Base-by-base conservation (phyloP, 2,113 vertebrate genomes). In the Chiloscyllium plagiosum region DNA sequence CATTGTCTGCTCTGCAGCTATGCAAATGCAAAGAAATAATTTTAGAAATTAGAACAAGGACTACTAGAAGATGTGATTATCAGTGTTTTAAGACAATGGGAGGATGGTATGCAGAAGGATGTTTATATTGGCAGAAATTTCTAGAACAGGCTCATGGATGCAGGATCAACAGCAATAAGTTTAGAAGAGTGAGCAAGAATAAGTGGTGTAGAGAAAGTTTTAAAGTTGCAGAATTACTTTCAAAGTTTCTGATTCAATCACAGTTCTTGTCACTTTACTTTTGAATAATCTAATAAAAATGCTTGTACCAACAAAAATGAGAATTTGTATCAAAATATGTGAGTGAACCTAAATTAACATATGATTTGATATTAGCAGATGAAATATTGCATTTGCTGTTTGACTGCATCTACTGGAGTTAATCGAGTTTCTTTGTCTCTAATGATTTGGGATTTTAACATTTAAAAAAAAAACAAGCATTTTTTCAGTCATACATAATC, bases 321-420 rank as follows among this genome's bases (percentile, higher is more conserved):
- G 37, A 68, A 22, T 24, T 70, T 70, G 68, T 20, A 70, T 52
- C 85, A 86, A 22, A 86, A 86, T 22, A 37, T 37, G 15, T 22
- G 42, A 86, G 83, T 4, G 6, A 42, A 42, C 33, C 4, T 42
- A 83, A 83, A 37, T 83, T 83, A 13, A 13, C 15, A 33, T 37
- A 24, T 17, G 4, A 3, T 65, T 92, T 93, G 68, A n/a, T n/a
- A 42, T 65, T 37, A n/a, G 66, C 29, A 92, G 56, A 29, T 65
- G 89, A 92, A 92, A 37, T 92, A 37, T 13, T 66, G 61, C 89
- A 92, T 19, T 92, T 65, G 56, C 29, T 92, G 89, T 92, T 92
- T 65, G 56, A 37, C 52, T 65, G n/a, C 29, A 92, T 92, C 61
- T 66, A 33, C 89, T 92, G 56, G 66, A 65, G 2, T 66, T 92